Conservation (phyloP, 1,140 invertebrate genomes). For the Cherax quadricarinatus region DNA sequence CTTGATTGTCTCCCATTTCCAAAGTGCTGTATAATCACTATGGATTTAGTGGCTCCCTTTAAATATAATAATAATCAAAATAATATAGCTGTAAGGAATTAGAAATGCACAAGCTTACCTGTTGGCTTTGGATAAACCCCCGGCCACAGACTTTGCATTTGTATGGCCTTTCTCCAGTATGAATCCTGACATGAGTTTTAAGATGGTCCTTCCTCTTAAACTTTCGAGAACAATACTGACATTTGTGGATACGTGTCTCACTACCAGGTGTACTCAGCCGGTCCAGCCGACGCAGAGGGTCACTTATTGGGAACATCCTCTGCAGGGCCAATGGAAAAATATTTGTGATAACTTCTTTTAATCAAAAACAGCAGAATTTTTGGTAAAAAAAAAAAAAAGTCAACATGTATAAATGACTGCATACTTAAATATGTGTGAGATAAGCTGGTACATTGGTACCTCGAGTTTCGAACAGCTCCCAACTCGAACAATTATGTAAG, state of each 20-base stretch:
- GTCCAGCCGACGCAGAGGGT: slow-evolving; percentile 68
- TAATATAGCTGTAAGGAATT: too few species aligned
- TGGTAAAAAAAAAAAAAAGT: neutral
- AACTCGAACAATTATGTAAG: too few species aligned
- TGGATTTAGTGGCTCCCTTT: too few species aligned
- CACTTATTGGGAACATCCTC: slow-evolving; percentile 73
- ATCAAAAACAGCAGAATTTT: neutral
- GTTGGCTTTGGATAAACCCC: slow-evolving; percentile 73
- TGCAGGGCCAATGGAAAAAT: slow-evolving; percentile 56
- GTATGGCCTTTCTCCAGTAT: slow-evolving; percentile 83
- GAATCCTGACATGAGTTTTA: slow-evolving; percentile 91
- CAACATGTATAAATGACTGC: neutral
- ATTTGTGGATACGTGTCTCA: slow-evolving; percentile 73
- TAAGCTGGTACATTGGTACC: too few species aligned
- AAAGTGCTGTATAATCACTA: too few species aligned
- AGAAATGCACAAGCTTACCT: slow-evolving; percentile 46
- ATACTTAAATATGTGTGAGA: neutral
- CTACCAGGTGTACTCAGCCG: slow-evolving; percentile 60
- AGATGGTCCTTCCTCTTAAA: slow-evolving; percentile 79
- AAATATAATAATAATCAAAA: too few species aligned
- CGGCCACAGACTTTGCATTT: slow-evolving; percentile 80
- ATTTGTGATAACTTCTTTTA: slow-evolving; percentile 50
- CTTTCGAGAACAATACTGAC: slow-evolving; percentile 72
- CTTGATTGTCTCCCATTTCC: too few species aligned
- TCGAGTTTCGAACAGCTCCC: too few species aligned